Evolutionary conservation across 2,888 invertebrate species (phyloP).

Genomic region (Lasius fuliginosus): DNA sequence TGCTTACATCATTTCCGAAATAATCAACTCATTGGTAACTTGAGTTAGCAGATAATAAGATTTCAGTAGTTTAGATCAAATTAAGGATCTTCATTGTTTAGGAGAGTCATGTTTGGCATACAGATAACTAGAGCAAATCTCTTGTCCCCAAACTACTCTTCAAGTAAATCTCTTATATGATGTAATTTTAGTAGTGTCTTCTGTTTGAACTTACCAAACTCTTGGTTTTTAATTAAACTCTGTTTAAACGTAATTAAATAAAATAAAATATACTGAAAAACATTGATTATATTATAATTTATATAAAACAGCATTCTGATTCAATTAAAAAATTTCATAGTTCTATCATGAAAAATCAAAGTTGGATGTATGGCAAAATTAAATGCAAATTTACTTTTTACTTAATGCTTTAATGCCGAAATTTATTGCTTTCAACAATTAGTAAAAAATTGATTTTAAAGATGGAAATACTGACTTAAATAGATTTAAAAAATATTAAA

Average conservation of each 20-base stretch:
- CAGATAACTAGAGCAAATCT: conserved; percentile 11
- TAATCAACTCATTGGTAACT: conserved; percentile 44
- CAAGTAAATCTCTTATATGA: conserved; percentile 18
- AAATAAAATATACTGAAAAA: neutral
- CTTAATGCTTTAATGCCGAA: too few species aligned
- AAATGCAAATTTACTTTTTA: too few species aligned
- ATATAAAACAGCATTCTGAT: too few species aligned
- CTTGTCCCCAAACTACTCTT: neutral
- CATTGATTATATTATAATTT: neutral
- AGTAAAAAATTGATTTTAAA: too few species aligned
- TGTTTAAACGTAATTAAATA: neutral
- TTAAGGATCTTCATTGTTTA: conserved; percentile 30
- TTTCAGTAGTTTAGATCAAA: conserved; percentile 41
- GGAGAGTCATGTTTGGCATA: conserved; percentile 15
- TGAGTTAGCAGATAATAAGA: conserved; percentile 13
- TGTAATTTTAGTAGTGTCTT: conserved; percentile 6
- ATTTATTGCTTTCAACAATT: too few species aligned
- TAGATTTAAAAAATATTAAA: too few species aligned
- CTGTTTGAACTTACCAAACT: neutral
- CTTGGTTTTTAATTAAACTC: neutral
- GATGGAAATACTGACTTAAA: too few species aligned
- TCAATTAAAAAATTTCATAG: too few species aligned
- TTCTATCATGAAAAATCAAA: too few species aligned
- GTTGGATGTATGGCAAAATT: too few species aligned
- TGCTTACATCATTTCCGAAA: conserved; percentile 1